phyloP scores from a whole-genome alignment of 2,888 invertebrate genomes.

The Girardia tigrina region DNA sequence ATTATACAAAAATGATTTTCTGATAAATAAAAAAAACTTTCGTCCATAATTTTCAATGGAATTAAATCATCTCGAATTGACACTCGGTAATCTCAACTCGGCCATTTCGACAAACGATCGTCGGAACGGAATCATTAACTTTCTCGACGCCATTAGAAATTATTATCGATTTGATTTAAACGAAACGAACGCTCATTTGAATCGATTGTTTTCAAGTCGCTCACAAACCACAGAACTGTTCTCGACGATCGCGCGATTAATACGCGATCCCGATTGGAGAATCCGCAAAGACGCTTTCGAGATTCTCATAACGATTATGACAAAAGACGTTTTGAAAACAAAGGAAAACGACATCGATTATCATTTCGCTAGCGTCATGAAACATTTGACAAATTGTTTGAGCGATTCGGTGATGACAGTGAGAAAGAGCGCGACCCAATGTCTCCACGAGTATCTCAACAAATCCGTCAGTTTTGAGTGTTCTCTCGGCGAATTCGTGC shows the following conservation, averaged over 20 bases:
- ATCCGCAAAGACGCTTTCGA: not conserved
- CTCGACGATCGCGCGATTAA: not conserved
- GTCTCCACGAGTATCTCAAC: not conserved
- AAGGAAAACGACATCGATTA: not conserved
- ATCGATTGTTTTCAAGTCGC: not conserved
- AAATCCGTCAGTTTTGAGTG: not conserved
- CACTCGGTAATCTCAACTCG: not conserved
- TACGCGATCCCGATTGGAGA: not conserved
- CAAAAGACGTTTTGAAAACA: conserved; percentile 4
- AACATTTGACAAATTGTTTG: not conserved
- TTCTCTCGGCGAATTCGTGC: not conserved
- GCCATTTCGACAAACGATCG: not conserved
- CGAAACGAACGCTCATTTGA: not conserved
- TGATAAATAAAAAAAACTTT: not conserved
- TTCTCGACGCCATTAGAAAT: not conserved
- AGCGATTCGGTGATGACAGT: conserved; percentile 3
- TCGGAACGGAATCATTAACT: not conserved
- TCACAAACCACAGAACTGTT: not conserved
- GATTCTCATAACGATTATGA: not conserved
- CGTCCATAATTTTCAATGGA: too few species aligned
- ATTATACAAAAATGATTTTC: not conserved
- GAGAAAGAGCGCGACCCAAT: not conserved
- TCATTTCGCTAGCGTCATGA: not conserved
- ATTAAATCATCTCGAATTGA: not conserved
- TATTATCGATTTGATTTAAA: conserved; percentile 15